Conservation (phyloP, 2,113 vertebrate genomes). For the Takifugu bimaculatus region DNA sequence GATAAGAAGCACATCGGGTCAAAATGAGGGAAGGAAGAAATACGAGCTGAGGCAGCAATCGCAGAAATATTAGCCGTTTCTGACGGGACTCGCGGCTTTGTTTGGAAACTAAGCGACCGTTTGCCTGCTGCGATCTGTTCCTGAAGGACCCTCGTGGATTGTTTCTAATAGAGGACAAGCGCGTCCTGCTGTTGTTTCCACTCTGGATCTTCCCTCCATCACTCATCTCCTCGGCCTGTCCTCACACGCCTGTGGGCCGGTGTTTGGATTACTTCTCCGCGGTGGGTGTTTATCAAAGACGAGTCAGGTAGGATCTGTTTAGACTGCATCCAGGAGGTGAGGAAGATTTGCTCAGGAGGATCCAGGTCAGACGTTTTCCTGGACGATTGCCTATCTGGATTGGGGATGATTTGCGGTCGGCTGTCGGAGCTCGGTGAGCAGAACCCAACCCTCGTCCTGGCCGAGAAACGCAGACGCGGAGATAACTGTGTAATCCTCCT, state of each 20-base stretch:
- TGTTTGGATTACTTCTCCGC: slow-evolving; percentile 27
- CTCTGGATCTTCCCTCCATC: slow-evolving; percentile 24
- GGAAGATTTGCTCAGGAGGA: slow-evolving; percentile 36
- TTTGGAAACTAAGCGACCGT: slow-evolving; percentile 53
- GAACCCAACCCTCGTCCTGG: slow-evolving; percentile 27
- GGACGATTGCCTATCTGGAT: slow-evolving; percentile 25
- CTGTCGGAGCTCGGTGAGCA: slow-evolving; percentile 32
- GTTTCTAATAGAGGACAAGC: slow-evolving; percentile 55
- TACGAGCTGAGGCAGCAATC: slow-evolving; percentile 36
- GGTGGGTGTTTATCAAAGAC: slow-evolving; percentile 30
- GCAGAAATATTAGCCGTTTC: slow-evolving; percentile 38
- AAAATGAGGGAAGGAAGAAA: slow-evolving; percentile 46
- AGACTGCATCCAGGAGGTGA: slow-evolving; percentile 35
- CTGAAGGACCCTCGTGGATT: slow-evolving; percentile 47
- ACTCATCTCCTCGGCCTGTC: slow-evolving; percentile 40
- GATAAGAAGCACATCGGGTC: slow-evolving; percentile 30
- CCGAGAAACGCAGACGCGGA: slow-evolving; percentile 24
- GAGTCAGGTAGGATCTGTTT: slow-evolving; percentile 48
- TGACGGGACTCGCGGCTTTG: slow-evolving; percentile 40
- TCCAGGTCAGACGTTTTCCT: slow-evolving; percentile 37
- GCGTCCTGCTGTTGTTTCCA: slow-evolving; percentile 20
- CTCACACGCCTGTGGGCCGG: slow-evolving; percentile 10
- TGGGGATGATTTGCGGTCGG: slow-evolving; percentile 55
- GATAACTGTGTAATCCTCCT: slow-evolving; percentile 42
- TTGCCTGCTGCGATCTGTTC: slow-evolving; percentile 43